Conservation (phyloP, 2,888 invertebrate genomes). For the Melanophora roralis region DNA sequence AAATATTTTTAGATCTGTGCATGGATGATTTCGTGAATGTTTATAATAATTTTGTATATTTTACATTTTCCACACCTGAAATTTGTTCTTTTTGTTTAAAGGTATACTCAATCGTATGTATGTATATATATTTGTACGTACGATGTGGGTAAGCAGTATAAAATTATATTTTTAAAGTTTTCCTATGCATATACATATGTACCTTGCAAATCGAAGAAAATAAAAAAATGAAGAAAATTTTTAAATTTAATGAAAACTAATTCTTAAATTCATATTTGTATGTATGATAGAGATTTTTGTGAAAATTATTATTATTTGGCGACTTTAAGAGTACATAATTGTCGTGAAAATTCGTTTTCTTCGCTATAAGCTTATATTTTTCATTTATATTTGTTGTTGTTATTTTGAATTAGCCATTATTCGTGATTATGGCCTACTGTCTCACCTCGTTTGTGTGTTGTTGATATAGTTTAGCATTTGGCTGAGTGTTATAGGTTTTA, state of each 20-base stretch:
- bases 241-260: no score
- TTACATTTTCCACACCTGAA: slow-evolving; percentile 74
- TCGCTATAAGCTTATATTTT: slow-evolving; percentile 31
- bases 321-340: slow-evolving; percentile 41
- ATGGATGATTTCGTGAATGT: slow-evolving; percentile 58
- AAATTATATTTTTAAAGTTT: no score
- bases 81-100: not conserved
- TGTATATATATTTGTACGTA: not conserved
- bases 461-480: slow-evolving; percentile 6
- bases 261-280: slow-evolving; percentile 9
- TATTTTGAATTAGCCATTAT: slow-evolving; percentile 55
- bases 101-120: not conserved
- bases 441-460: slow-evolving; percentile 42
- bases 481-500: slow-evolving; percentile 53
- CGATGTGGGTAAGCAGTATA: no score
- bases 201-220: slow-evolving; percentile 34
- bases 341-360: slow-evolving; percentile 37
- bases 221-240: no score
- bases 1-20: slow-evolving; percentile 47
- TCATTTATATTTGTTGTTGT: slow-evolving; percentile 12
- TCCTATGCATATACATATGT: not conserved
- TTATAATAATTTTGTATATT: slow-evolving; percentile 68
- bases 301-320: slow-evolving; percentile 22
- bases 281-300: not conserved
- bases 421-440: slow-evolving; percentile 49